phyloP scores from a whole-genome alignment of 2,888 invertebrate species.

The Ptilodon capucinus region DNA sequence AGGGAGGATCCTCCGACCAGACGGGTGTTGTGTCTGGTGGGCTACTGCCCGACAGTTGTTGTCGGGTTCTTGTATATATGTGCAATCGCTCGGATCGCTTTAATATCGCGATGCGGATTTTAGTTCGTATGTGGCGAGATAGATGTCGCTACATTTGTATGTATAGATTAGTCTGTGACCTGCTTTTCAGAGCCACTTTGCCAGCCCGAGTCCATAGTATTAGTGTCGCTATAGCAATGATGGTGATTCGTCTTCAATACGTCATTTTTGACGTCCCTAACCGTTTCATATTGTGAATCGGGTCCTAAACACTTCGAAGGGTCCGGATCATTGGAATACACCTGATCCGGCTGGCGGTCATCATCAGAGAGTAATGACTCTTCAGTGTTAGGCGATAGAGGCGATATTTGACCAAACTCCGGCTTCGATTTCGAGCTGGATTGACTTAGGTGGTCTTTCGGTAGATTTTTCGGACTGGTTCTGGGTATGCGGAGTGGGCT shows the following conservation, averaged over 20 bases:
- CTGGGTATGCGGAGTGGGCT: slow-evolving; percentile 61
- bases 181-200: slow-evolving; percentile 86
- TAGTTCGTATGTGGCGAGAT: no score
- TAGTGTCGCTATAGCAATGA: slow-evolving; percentile 82
- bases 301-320: slow-evolving; percentile 65
- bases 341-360: slow-evolving; percentile 51
- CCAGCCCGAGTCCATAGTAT: slow-evolving; percentile 87
- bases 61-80: no score
- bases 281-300: slow-evolving; percentile 72
- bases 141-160: no score
- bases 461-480: slow-evolving; percentile 54
- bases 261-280: slow-evolving; percentile 65
- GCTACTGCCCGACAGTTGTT: no score
- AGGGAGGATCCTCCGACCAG: no score
- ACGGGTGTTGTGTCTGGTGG: no score
- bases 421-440: slow-evolving; percentile 54
- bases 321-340: slow-evolving; percentile 67
- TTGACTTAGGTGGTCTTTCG: slow-evolving; percentile 58
- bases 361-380: slow-evolving; percentile 70
- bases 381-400: slow-evolving; percentile 71
- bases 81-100: no score
- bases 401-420: slow-evolving; percentile 63
- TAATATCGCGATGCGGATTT: no score
- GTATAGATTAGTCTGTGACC: slow-evolving; percentile 74
- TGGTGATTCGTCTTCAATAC: slow-evolving; percentile 70